Conservation (phyloP, 2,797 vertebrate genomes). For the Thamnophis elegans region DNA sequence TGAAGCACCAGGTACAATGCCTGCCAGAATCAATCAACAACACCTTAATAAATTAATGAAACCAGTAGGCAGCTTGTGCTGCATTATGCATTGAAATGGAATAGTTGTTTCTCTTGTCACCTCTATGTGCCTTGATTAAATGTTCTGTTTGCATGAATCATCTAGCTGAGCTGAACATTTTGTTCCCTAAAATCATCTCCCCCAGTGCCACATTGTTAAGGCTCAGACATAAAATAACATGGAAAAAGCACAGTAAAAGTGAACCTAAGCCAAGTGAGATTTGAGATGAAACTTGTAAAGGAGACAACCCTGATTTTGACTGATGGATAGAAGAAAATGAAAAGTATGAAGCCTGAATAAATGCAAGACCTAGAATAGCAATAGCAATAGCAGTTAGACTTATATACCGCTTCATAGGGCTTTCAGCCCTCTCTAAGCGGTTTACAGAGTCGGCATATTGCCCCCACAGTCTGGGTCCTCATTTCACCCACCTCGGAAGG, state of each 20-base stretch:
- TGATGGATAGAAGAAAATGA: background rate
- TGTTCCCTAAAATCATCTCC: constrained; percentile 43
- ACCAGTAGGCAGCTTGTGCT: constrained; percentile 26
- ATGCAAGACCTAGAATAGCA: background rate
- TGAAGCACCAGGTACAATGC: background rate
- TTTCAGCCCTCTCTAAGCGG: too few species aligned
- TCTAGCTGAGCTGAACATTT: constrained; percentile 41
- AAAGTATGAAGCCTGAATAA: background rate
- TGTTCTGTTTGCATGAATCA: constrained; percentile 45
- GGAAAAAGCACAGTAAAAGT: background rate
- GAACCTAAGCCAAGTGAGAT: background rate
- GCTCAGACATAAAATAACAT: background rate
- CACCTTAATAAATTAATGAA: constrained; percentile 42
- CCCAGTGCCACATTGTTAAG: constrained; percentile 17
- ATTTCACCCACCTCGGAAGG: too few species aligned
- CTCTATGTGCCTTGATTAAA: background rate
- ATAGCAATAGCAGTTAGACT: too few species aligned
- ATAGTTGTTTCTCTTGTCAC: constrained; percentile 26
- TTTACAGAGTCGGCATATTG: too few species aligned
- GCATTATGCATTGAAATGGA: constrained; percentile 50
- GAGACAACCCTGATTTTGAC: background rate
- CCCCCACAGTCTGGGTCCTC: too few species aligned
- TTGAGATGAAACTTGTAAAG: background rate
- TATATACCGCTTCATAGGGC: too few species aligned
- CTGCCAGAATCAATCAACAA: background rate